Conservation (phyloP, 2,113 vertebrate species). For the Pseudorectes ferrugineus region DNA sequence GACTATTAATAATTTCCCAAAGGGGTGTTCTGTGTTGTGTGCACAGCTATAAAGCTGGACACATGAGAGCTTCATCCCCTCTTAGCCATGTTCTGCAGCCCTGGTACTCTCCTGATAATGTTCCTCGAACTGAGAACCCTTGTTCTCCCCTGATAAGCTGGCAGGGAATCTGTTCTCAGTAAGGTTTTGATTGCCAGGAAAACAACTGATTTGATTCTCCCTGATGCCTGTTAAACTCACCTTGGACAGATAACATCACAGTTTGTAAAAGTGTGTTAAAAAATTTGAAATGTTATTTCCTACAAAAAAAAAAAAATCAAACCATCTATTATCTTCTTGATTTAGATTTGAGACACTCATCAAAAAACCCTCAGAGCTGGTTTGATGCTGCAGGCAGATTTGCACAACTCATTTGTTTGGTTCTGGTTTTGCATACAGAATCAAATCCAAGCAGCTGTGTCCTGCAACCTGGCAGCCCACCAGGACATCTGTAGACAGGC, state of each 20-base stretch:
- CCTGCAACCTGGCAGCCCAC: not conserved
- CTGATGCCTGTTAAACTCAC: not conserved
- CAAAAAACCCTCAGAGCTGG: not conserved
- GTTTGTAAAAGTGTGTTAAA: not conserved
- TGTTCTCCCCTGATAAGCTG: not conserved
- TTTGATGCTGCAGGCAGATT: not conserved
- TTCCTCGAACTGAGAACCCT: not conserved
- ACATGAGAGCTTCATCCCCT: not conserved
- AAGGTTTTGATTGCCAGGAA: not conserved
- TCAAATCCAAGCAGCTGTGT: not conserved
- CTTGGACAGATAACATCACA: not conserved
- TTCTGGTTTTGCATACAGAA: not conserved
- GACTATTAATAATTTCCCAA: not conserved
- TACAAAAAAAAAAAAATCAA: not conserved
- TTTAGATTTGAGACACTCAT: not conserved
- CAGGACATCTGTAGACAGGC: not conserved
- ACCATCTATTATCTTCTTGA: not conserved
- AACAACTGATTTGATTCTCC: not conserved
- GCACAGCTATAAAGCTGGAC: not conserved
- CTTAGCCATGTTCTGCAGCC: not conserved
- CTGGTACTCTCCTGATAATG: not conserved
- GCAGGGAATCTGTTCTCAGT: not conserved
- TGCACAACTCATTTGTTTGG: not conserved
- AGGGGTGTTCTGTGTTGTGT: not conserved
- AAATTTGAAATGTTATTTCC: not conserved